Percentiles rank a stretch among this genome's conserved stretches.
Evolutionary conservation across 2,888 invertebrate genomes (phyloP).

Genomic region (Plagiodera versicolora): DNA sequence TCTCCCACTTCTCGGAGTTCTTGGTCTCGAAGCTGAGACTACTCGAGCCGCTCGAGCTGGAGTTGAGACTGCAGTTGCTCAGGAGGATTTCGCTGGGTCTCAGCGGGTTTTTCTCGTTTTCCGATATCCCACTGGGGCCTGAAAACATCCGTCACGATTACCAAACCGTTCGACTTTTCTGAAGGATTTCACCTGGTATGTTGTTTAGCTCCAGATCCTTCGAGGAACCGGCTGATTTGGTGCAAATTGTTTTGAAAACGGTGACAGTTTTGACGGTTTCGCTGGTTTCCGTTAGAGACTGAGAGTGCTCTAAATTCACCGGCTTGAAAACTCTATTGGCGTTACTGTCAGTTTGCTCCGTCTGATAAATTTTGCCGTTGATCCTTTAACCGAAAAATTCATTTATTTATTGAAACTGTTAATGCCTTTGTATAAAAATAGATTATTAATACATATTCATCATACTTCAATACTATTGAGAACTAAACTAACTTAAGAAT

Average conservation of each 20-base stretch:
- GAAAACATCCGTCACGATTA: not conserved
- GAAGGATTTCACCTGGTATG: conserved; percentile 34
- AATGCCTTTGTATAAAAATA: too few relatives aligned
- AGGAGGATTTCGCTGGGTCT: conserved; percentile 54
- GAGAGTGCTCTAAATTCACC: conserved; percentile 34
- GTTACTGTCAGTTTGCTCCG: conserved; percentile 55
- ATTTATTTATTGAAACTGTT: too few relatives aligned
- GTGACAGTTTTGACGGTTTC: conserved; percentile 29
- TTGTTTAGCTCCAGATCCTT: conserved; percentile 27
- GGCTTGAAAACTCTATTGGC: conserved; percentile 50
- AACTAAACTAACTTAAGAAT: too few relatives aligned
- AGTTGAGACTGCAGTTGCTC: conserved; percentile 62
- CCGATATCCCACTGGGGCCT: conserved; percentile 21
- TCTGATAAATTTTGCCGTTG: conserved; percentile 48
- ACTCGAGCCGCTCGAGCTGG: conserved; percentile 56
- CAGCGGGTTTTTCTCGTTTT: conserved; percentile 35
- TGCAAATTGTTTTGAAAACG: conserved; percentile 30
- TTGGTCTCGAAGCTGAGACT: conserved; percentile 54
- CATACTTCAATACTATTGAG: too few relatives aligned
- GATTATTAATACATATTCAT: too few relatives aligned
- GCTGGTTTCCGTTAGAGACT: conserved; percentile 27
- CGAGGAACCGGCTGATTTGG: conserved; percentile 27
- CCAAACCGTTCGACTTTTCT: too few relatives aligned
- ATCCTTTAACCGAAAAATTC: conserved; percentile 13
- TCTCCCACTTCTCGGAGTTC: conserved; percentile 45